These are phyloP conservation scores for Mesitornis unicolor DNA, from an alignment of 2,113 vertebrate species.

Conservation along the genomic window DNA sequence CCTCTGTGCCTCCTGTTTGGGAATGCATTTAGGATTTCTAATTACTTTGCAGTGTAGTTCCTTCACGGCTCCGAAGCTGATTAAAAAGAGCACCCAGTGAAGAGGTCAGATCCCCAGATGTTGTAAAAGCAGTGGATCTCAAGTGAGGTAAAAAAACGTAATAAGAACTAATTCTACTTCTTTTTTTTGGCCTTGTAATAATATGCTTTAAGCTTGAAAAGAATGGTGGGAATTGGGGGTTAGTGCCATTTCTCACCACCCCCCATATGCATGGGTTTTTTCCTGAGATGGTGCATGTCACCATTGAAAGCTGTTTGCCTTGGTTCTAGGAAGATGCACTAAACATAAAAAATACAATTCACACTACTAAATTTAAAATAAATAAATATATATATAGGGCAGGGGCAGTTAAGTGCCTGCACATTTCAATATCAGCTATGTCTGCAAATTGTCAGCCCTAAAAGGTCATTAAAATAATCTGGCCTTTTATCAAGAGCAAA, in stretches of 20 bases:
- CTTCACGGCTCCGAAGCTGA: background rate
- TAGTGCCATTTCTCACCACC: background rate
- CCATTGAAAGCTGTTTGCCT: background rate
- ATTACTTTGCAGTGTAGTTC: background rate
- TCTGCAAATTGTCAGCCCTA: background rate
- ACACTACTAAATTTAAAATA: background rate
- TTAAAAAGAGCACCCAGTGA: background rate
- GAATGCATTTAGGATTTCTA: background rate
- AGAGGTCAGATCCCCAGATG: background rate
- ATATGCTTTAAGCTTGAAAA: background rate
- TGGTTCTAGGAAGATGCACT: background rate
- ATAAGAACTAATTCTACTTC: background rate
- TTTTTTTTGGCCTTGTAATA: background rate
- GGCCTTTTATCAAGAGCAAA: background rate
- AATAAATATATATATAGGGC: background rate
- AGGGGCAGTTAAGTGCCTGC: background rate
- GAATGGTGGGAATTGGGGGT: background rate
- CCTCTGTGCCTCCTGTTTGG: background rate
- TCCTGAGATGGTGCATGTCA: background rate
- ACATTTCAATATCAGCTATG: background rate
- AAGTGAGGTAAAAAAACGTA: background rate
- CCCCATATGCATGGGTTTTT: background rate
- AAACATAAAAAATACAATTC: background rate
- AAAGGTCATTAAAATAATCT: slow-evolving; percentile 15
- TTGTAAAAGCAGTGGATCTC: background rate